Conservation (phyloP, 2,888 invertebrate genomes). For the Cephus runcator region DNA sequence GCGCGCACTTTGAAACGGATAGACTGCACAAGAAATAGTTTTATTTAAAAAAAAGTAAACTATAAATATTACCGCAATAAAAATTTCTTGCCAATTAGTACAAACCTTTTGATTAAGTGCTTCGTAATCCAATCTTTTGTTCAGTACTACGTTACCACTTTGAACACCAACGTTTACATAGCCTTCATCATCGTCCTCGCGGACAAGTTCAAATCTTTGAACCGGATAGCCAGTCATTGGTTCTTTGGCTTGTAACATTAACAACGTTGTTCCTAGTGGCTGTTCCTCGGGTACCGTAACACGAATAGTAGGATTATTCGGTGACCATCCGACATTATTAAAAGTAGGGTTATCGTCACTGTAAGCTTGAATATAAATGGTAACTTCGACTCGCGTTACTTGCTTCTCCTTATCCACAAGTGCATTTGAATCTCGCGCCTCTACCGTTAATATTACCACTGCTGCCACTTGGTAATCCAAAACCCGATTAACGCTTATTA, state of each 20-base stretch:
- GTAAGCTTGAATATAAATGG: conserved; percentile 81
- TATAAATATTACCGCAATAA: background rate
- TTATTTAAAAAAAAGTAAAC: background rate
- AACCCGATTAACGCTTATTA: conserved; percentile 74
- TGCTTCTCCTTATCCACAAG: conserved; percentile 74
- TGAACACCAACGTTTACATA: conserved; percentile 68
- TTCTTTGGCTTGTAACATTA: conserved; percentile 78
- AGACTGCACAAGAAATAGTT: conserved; percentile 48
- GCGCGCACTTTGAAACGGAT: conserved; percentile 67
- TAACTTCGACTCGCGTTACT: conserved; percentile 75
- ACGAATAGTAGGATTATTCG: conserved; percentile 75
- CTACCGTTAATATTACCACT: conserved; percentile 78
- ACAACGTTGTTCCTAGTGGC: conserved; percentile 77
- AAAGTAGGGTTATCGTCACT: conserved; percentile 82
- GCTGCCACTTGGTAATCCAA: conserved; percentile 80
- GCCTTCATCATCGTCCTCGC: conserved; percentile 50
- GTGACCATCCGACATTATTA: conserved; percentile 78
- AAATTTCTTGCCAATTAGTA: background rate
- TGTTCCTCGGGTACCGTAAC: conserved; percentile 80
- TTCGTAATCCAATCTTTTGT: conserved; percentile 83
- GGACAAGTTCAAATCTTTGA: conserved; percentile 66
- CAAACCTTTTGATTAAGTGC: conserved; percentile 71
- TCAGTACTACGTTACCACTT: conserved; percentile 80
- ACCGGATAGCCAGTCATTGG: conserved; percentile 74
- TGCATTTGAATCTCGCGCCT: conserved; percentile 78